Percentiles rank a stretch among this genome's conserved stretches.
These are phyloP conservation scores for Trisateles emortualis DNA, from an alignment of 2,888 invertebrate genomes.

Conservation along the genomic window DNA sequence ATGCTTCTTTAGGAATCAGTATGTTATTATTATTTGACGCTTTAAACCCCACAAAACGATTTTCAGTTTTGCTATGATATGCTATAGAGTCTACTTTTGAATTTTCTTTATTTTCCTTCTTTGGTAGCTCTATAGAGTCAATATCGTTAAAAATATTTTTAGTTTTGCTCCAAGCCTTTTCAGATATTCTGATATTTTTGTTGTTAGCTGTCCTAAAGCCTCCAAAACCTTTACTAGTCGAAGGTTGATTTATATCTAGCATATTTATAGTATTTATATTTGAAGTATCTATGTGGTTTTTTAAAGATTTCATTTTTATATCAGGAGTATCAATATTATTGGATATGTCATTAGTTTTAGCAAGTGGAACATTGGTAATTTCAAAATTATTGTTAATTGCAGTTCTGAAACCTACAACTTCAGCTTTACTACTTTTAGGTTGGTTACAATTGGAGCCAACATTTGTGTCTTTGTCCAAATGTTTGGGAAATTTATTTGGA, in stretches of 20 bases:
- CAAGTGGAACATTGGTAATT: constrained; percentile 8
- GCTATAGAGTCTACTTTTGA: neutral
- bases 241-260: neutral
- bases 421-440: neutral
- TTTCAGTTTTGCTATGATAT: neutral
- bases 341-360: constrained; percentile 14
- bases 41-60: constrained; percentile 38
- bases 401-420: constrained; percentile 16
- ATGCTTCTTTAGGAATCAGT: constrained; percentile 58
- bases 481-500: constrained; percentile 10
- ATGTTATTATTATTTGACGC: constrained; percentile 72
- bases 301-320: neutral
- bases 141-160: constrained; percentile 41
- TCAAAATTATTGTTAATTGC: constrained; percentile 20
- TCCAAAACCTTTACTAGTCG: constrained; percentile 8
- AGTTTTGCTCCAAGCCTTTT: constrained; percentile 47
- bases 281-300: neutral
- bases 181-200: constrained; percentile 54
- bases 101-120: constrained; percentile 3
- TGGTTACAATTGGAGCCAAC: neutral
- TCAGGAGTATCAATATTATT: constrained; percentile 15
- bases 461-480: neutral
- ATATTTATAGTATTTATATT: neutral
- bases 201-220: constrained; percentile 60
- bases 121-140: constrained; percentile 4